Percentiles rank a stretch among this genome's conserved stretches.
These are phyloP conservation scores for Malacosoma neustria DNA, from an alignment of 2,888 invertebrate species.

Conservation along the genomic window DNA sequence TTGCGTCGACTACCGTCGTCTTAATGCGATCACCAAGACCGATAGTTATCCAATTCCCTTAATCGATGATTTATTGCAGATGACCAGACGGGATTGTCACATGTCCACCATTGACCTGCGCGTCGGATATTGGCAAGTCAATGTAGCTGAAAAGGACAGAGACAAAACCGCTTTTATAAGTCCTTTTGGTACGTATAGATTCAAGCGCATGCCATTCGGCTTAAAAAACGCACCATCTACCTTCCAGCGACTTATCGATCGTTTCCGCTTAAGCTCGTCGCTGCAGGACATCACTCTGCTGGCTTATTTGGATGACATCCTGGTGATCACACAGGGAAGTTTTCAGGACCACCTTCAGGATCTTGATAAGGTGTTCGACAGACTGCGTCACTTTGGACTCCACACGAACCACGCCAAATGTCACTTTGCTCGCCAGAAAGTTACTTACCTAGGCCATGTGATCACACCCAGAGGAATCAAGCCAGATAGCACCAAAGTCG, in stretches of 20 bases:
- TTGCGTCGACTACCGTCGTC: conserved; percentile 23
- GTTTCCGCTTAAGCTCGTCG: conserved; percentile 1
- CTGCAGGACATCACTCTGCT: conserved; percentile 6
- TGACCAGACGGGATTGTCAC: conserved; percentile 1
- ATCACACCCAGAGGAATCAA: conserved; percentile 9
- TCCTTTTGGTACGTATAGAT: conserved; percentile 13
- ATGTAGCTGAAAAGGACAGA: conserved; percentile 8
- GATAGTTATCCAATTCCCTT: conserved; percentile 20
- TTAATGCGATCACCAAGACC: conserved; percentile 22
- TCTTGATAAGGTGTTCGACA: conserved; percentile 3
- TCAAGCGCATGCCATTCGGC: conserved; percentile 18
- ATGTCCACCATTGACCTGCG: conserved; percentile 10
- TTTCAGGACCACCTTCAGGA: conserved; percentile 2
- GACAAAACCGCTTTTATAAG: conserved; percentile 16
- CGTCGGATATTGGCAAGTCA: conserved; percentile 18
- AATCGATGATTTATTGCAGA: conserved; percentile 19
- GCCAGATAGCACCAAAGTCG: conserved; percentile 12
- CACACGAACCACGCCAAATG: conserved; percentile 6
- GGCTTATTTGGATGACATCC: conserved; percentile 6
- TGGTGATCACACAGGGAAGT: conserved; percentile 3
- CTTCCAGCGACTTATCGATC: conserved; percentile 18
- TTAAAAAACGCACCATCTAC: conserved; percentile 16
- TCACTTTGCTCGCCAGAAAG: conserved; percentile 5
- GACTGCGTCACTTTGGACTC: conserved; percentile 5
- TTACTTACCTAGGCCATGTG: conserved; percentile 14